Evolutionary conservation across 2,888 invertebrate genomes (phyloP), one percentile per base, ranked within the genome.

Genomic region (Heteromyza rotundicornis): DNA sequence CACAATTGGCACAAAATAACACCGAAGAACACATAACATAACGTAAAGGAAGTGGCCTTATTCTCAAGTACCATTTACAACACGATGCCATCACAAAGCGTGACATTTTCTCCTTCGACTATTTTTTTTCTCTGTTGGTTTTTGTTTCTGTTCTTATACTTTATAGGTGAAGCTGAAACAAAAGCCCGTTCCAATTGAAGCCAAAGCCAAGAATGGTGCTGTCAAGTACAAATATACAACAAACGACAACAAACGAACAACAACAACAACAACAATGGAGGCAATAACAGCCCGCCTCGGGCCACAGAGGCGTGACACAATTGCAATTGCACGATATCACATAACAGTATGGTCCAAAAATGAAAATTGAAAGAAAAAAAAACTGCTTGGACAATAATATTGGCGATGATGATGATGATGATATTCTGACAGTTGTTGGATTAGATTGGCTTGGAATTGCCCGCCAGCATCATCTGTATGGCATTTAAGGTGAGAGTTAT

Each of bases 401-500:
- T n/a, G n/a, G n/a, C n/a, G n/a, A n/a, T n/a, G n/a, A n/a, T n/a
- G n/a, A n/a, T n/a, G n/a, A n/a, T n/a, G n/a, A n/a, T n/a, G n/a
- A n/a, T n/a, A n/a, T n/a, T n/a, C n/a, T n/a, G n/a, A n/a, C n/a
- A n/a, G n/a, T n/a, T n/a, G n/a, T n/a, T n/a, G n/a, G n/a, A n/a
- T n/a, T n/a, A n/a, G n/a, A n/a, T n/a, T n/a, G n/a, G n/a, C n/a
- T n/a, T n/a, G n/a, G n/a, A n/a, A n/a, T n/a, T n/a, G n/a, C n/a
- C n/a, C n/a, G n/a, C n/a, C n/a, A n/a, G n/a, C n/a, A n/a, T n/a
- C n/a, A n/a, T n/a, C n/a, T n/a, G n/a, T 23, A n/a, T 16, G 23
- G 52, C 52, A 27, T 52, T 35, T 64, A 74, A 73, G 72, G 72
- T 73, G 72, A 73, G 72, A 73, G 72, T 73, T 73, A 73, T 75